phyloP scores from a whole-genome alignment of 2,888 invertebrate species.

The Junonia oenone region DNA sequence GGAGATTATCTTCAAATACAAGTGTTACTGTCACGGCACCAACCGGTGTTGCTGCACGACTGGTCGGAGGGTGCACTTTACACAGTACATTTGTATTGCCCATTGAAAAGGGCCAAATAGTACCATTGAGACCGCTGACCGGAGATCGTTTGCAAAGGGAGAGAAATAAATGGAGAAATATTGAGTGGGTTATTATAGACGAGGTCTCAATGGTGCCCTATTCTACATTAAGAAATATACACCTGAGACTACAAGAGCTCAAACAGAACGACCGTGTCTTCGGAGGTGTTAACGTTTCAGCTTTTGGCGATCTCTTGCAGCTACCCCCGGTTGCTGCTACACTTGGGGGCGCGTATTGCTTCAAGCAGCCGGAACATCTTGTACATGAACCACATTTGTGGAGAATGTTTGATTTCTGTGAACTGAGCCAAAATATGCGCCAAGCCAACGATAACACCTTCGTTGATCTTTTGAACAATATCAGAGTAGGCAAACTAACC shows the following conservation, averaged over 20 bases:
- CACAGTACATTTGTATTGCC: not conserved
- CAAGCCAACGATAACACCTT: not conserved
- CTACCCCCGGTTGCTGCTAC: not conserved
- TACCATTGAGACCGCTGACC: not conserved
- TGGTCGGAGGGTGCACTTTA: not conserved
- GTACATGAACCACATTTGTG: not conserved
- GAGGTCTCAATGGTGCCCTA: not conserved
- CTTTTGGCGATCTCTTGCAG: not conserved
- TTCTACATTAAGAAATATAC: not conserved
- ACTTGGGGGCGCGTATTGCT: not conserved
- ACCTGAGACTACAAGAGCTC: not conserved
- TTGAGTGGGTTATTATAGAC: not conserved
- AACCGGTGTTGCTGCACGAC: not conserved
- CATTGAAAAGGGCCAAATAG: not conserved
- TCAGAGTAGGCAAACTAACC: not conserved
- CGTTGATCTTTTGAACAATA: not conserved
- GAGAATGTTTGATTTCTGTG: not conserved
- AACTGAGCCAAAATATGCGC: not conserved
- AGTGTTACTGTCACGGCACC: not conserved
- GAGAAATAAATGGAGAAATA: not conserved
- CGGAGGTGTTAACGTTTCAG: not conserved
- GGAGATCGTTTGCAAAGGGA: not conserved
- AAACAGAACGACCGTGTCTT: not conserved
- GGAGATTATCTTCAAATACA: too few relatives aligned
- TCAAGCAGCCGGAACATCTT: not conserved